A percentile compares a stretch with the other conserved stretches of the same genome.
These are phyloP conservation scores for Cranoglanis bouderius DNA, from an alignment of 2,113 vertebrate genomes.

Conservation along the genomic window DNA sequence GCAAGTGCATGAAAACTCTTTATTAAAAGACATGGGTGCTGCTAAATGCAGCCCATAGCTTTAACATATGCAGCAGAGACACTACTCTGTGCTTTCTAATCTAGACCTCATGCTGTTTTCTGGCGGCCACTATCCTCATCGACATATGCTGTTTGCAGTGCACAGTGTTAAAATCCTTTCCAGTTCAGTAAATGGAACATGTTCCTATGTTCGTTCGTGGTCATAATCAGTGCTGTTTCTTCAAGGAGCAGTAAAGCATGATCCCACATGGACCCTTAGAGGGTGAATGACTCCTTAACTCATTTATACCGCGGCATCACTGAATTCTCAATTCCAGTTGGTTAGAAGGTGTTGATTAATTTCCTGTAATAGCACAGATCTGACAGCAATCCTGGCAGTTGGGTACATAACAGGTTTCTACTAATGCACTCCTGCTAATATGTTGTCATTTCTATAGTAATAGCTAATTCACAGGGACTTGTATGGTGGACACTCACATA, in stretches of 20 bases:
- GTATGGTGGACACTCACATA: not conserved
- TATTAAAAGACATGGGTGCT: constrained; percentile 40
- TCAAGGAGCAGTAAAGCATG: constrained; percentile 44
- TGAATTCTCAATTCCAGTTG: not conserved
- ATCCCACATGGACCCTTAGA: constrained; percentile 37
- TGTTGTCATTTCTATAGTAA: not conserved
- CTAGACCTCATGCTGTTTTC: constrained; percentile 71
- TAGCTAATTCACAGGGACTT: not conserved
- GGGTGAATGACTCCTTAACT: constrained; percentile 65
- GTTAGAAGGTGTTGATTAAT: not conserved
- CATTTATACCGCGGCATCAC: constrained; percentile 26
- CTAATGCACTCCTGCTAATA: not conserved
- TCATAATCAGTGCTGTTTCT: constrained; percentile 65
- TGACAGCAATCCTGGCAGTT: not conserved
- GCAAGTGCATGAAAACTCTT: constrained; percentile 19
- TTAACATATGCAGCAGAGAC: constrained; percentile 64
- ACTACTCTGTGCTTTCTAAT: constrained; percentile 56
- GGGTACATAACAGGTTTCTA: not conserved
- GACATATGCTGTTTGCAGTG: constrained; percentile 75
- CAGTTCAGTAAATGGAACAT: constrained; percentile 36
- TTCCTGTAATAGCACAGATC: not conserved
- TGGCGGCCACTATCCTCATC: constrained; percentile 70
- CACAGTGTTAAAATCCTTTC: constrained; percentile 67
- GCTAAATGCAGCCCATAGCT: constrained; percentile 43
- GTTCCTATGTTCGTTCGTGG: constrained; percentile 55